Evolutionary conservation across 2,113 vertebrate genomes (phyloP), one percentile per base, ranked within the genome.

Genomic region (Lycocorax pyrrhopterus): DNA sequence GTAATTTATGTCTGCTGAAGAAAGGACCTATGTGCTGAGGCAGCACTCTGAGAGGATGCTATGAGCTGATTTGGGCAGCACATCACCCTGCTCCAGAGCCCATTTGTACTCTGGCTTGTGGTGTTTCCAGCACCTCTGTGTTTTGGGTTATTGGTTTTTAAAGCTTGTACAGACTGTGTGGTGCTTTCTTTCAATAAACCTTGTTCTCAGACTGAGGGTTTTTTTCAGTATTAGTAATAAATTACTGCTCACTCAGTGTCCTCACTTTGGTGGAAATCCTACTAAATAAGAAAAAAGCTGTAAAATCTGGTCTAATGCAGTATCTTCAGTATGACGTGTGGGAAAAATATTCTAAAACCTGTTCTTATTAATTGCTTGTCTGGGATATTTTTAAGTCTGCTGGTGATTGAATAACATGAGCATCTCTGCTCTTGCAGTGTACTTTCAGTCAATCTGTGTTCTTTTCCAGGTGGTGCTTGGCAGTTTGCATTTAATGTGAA

Each of bases 401-500:
- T 71, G 35, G 51, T 86, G 51, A 44, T 46, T 1, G 4, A 87
- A 79, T 53, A 72, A 30, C 29, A 10, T 56, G 63, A 78, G 39
- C 55, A 68, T 81, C 85, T 88, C 64, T 29, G 1, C 87, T 83
- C 46, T 87, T 66, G 14, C 35, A n/a, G 43, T 26, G 49, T 64
- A n/a, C 39, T 80, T 90, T 84, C 58, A 93, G 29, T 89, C 35
- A 92, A 55, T 22, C 9, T 97, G 21, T 96, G 10, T 84, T 60
- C 96, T 94, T 94, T 93, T 93, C 20, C 97, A 99, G 99, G 97
- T 98, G 99, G 98, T 84, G 98, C 98, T 97, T 99, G 99, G 99
- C 99, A 98, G 96, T 99, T 99, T 97, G 98, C 98, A 39, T 99
- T 99, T 97, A 99, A 99, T 91, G 99, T 99, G 67, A 99, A 99